Percentiles rank a stretch among this genome's conserved stretches.
These are phyloP conservation scores for Bombus picipes DNA, from an alignment of 1,140 invertebrate genomes.

Conservation along the genomic window DNA sequence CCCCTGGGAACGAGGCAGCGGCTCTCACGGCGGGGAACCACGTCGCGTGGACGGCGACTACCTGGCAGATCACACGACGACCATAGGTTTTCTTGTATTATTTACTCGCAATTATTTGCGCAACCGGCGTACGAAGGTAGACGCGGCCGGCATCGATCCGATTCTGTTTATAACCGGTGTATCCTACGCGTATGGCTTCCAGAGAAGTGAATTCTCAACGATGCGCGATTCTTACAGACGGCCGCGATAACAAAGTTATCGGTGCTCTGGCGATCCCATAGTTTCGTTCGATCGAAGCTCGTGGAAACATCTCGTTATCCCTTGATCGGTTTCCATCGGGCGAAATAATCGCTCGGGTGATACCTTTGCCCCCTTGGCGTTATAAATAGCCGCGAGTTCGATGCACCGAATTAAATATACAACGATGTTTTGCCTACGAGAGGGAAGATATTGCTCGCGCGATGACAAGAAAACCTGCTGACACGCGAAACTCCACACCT, in stretches of 20 bases:
- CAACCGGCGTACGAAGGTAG: constrained; percentile 16
- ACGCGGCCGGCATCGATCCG: constrained; percentile 53
- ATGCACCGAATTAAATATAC: constrained; percentile 8
- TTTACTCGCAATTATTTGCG: constrained; percentile 24
- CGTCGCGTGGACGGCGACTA: too few species aligned
- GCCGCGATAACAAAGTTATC: not conserved
- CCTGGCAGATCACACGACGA: too few species aligned
- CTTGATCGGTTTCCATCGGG: constrained; percentile 16
- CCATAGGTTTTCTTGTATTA: constrained; percentile 4
- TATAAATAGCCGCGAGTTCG: constrained; percentile 38
- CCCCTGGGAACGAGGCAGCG: too few species aligned
- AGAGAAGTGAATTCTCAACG: constrained; percentile 31
- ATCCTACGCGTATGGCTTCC: constrained; percentile 42
- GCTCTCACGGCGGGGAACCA: too few species aligned
- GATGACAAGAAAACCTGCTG: too few species aligned
- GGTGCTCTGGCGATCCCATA: too few species aligned
- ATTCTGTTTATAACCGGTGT: constrained; percentile 47
- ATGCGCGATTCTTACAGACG: not conserved
- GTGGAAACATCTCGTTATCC: constrained; percentile 13
- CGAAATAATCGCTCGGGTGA: not conserved
- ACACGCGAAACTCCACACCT: too few species aligned
- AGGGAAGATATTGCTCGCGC: too few species aligned
- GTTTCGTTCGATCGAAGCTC: not conserved
- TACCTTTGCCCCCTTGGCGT: constrained; percentile 15
- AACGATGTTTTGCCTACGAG: too few species aligned